Conservation (phyloP, 64 coral and sea anemone species). For the Montipora cactus region DNA sequence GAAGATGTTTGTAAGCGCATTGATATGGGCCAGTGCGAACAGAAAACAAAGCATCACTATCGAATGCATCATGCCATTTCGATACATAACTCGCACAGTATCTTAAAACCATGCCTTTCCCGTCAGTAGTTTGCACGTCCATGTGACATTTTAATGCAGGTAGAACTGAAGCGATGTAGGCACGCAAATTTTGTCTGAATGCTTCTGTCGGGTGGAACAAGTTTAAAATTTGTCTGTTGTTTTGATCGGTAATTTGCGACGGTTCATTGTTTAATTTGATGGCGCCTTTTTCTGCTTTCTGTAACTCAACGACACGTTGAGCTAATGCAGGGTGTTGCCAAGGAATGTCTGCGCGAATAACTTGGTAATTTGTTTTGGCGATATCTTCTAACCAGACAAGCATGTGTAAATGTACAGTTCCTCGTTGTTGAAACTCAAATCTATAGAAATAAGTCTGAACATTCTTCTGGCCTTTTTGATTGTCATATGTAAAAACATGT, state of each 20-base stretch:
- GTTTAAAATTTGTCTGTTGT: background rate
- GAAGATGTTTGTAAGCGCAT: constrained; percentile 8
- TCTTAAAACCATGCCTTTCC: constrained; percentile 30
- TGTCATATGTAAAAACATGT: constrained; percentile 35
- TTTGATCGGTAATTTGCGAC: background rate
- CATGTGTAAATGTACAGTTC: constrained; percentile 59
- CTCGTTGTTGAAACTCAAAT: constrained; percentile 70
- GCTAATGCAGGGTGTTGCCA: background rate
- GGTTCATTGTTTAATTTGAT: background rate
- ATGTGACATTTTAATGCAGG: constrained; percentile 43
- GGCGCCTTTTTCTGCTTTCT: background rate
- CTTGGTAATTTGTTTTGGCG: background rate
- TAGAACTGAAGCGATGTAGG: constrained; percentile 30
- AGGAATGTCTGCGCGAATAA: constrained; percentile 30
- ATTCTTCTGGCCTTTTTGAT: background rate
- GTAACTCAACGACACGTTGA: constrained; percentile 23
- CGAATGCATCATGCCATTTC: constrained; percentile 37
- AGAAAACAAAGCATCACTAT: constrained; percentile 26
- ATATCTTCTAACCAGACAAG: constrained; percentile 75
- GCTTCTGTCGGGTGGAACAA: constrained; percentile 41
- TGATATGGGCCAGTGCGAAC: background rate
- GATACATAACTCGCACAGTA: constrained; percentile 49
- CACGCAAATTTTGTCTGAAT: constrained; percentile 27
- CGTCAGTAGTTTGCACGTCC: constrained; percentile 62
- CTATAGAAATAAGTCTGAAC: constrained; percentile 58